Evolutionary conservation across 2,113 vertebrate genomes (phyloP).

Genomic region (Pagrus major): DNA sequence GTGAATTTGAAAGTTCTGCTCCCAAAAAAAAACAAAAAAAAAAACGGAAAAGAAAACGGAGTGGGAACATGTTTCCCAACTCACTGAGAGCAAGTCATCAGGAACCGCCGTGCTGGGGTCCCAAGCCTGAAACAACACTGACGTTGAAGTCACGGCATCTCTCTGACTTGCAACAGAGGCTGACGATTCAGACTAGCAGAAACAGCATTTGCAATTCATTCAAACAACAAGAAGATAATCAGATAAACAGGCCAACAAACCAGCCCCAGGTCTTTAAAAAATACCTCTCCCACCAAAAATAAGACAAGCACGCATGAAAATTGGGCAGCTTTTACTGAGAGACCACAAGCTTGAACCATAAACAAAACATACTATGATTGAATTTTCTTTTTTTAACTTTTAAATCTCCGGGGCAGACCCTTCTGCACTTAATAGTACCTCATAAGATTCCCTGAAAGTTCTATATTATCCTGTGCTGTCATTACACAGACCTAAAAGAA

Average conservation of each 20-base stretch:
- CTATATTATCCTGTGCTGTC: not conserved
- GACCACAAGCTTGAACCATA: constrained; percentile 46
- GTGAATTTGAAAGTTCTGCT: not conserved
- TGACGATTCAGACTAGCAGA: not conserved
- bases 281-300: constrained; percentile 37
- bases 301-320: constrained; percentile 21
- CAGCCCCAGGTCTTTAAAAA: constrained; percentile 14
- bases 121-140: constrained; percentile 48
- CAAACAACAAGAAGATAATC: constrained; percentile 9
- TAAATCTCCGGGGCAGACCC: constrained; percentile 16
- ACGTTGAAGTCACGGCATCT: constrained; percentile 22
- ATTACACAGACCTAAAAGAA: constrained; percentile 19
- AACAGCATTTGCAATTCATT: constrained; percentile 17
- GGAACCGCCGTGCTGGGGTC: constrained; percentile 7
- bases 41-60: not conserved
- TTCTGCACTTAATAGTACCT: constrained; percentile 35
- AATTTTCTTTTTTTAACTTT: constrained; percentile 44
- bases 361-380: constrained; percentile 46
- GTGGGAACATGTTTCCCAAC: constrained; percentile 54
- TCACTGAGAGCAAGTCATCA: constrained; percentile 13
- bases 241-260: constrained; percentile 23
- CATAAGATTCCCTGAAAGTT: constrained; percentile 3
- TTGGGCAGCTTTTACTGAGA: constrained; percentile 36
- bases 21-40: constrained; percentile 8
- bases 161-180: constrained; percentile 3